Base-by-base conservation (phyloP, 1,140 invertebrate genomes). In the Panagrolaimus sp. region DNA sequence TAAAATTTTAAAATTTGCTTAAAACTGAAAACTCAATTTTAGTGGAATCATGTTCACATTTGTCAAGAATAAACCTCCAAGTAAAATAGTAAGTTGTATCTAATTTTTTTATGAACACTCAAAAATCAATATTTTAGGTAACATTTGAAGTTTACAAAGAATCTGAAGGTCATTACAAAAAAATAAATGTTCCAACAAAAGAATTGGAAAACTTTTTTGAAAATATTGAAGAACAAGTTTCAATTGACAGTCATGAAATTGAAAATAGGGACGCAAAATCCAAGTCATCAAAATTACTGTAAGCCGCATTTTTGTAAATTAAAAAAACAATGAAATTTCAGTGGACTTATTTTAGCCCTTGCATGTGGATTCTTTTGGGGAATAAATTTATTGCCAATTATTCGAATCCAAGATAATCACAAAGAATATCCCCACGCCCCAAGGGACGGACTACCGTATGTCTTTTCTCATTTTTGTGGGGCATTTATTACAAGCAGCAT, bases 381-480 rank as follows among this genome's bases (percentile, higher is more conserved):
- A 26, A 24, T 65, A 17, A 77, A 69, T 17, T 44, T 71, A 0
- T 63, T 72, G 28, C 74, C 74, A 28, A 63, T 76, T 68, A 21
- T 28, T 43, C 32, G 44, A 44, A 75, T 74, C 43, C 67, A 73
- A 47, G 74, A 76, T 12, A 71, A 72, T 65, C 28, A 32, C n/a
- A 9, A 62, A n/a, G 24, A 52, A 28, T 73, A 58, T 55, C 66
- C 48, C 32, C 48, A 62, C 43, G 44, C 47, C n/a, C 65, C 73
- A 52, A 43, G 28, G 6, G 52, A 28, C 15, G 75, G 73, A 6
- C 38, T 77, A 58, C 62, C 63, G 38, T 76, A 76, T 38, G 58
- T 77, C 15, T 76, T 76, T 46, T 72, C 74, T 2, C 75, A 77
- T 63, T 76, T 67, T 55, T 76, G 73, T 64, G 74, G 74, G 10